Conservation (phyloP, 2,797 vertebrate species). For the Cryptoblepharus egeriae region DNA sequence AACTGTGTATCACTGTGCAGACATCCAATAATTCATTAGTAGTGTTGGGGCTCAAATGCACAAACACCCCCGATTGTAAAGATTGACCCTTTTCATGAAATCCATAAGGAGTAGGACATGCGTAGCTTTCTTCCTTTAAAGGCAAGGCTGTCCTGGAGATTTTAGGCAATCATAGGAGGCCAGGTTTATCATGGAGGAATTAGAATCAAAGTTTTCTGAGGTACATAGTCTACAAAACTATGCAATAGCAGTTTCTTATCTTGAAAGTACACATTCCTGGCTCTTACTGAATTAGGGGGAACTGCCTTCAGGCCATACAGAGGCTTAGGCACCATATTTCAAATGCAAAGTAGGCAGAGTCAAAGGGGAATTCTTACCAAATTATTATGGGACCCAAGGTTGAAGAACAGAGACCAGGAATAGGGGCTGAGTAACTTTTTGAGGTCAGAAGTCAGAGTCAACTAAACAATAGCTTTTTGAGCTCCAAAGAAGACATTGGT, state of each 20-base stretch:
- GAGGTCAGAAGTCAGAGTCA: too few relatives aligned
- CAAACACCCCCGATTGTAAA: background rate
- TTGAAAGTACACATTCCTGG: background rate
- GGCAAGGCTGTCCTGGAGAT: background rate
- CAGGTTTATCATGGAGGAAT: background rate
- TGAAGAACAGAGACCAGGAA: background rate
- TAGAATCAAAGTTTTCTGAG: background rate
- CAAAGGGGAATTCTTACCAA: background rate
- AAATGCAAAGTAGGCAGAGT: background rate
- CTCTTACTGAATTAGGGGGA: background rate
- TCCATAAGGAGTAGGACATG: background rate
- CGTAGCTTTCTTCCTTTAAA: background rate
- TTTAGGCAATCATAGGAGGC: background rate
- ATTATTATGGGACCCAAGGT: background rate
- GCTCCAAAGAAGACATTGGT: background rate
- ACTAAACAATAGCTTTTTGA: background rate
- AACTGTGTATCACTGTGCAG: conserved; percentile 32
- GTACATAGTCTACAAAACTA: background rate
- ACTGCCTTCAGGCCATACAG: background rate
- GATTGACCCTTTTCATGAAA: background rate
- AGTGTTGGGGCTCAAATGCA: background rate
- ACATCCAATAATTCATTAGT: background rate
- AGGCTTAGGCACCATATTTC: background rate
- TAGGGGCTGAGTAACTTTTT: background rate
- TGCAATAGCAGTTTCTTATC: background rate